These are phyloP conservation scores for Crocidura indochinensis DNA, from an alignment of 2,797 vertebrate genomes.

Conservation along the genomic window DNA sequence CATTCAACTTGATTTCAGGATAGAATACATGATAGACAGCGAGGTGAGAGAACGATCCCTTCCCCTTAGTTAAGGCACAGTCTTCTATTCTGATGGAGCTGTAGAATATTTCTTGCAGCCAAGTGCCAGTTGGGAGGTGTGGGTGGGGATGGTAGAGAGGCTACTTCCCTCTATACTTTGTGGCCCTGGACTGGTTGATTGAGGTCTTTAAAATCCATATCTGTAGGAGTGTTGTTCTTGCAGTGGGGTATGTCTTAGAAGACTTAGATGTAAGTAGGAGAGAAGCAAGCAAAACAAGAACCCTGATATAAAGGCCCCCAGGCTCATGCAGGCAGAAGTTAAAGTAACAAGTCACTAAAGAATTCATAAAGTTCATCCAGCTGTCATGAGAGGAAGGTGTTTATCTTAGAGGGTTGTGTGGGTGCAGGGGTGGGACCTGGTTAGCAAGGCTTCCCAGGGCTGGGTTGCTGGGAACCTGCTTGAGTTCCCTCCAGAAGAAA, in stretches of 20 bases:
- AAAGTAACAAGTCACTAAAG: not conserved
- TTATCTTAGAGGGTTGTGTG: too few relatives aligned
- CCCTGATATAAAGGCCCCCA: not conserved
- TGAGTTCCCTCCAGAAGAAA: not conserved
- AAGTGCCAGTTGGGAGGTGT: not conserved
- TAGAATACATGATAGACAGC: not conserved
- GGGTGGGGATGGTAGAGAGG: not conserved
- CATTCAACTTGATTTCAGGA: not conserved
- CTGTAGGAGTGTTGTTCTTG: not conserved
- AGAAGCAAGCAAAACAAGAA: not conserved
- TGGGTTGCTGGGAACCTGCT: not conserved
- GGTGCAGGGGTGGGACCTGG: not conserved
- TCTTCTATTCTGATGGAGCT: too few relatives aligned
- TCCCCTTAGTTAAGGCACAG: not conserved
- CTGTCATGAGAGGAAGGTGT: not conserved
- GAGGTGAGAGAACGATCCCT: not conserved
- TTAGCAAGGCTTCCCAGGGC: not conserved
- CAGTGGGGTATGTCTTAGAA: not conserved
- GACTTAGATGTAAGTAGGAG: too few relatives aligned
- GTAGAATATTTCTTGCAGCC: too few relatives aligned
- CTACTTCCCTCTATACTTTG: not conserved
- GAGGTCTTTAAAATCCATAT: conserved; percentile 18
- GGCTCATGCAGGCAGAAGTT: not conserved
- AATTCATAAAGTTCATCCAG: not conserved
- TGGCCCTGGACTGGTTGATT: not conserved